Evolutionary conservation across 2,113 vertebrate genomes (phyloP).

Genomic region (Symphodus melops): DNA sequence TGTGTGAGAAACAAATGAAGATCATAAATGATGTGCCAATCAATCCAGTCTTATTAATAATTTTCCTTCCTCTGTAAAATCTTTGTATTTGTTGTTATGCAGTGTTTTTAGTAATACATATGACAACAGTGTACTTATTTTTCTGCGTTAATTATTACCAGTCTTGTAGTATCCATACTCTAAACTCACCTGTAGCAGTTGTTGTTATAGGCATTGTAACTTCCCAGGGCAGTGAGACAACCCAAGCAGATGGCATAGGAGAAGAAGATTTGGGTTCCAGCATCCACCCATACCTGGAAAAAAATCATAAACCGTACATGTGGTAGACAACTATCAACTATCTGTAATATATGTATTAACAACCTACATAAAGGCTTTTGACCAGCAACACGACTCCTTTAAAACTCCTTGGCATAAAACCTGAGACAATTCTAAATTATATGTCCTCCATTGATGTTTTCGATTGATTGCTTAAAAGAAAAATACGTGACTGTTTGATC

Average conservation of each 20-base stretch:
- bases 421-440: no score
- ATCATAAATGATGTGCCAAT: neutral
- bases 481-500: no score
- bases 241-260: slow-evolving; percentile 98
- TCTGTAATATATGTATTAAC: neutral
- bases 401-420: no score
- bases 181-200: slow-evolving; percentile 97
- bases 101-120: neutral
- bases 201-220: slow-evolving; percentile 97
- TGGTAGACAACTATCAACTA: neutral
- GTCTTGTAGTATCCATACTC: neutral
- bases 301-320: slow-evolving; percentile 5
- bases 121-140: neutral
- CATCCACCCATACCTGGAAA: slow-evolving; percentile 97
- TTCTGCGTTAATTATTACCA: neutral
- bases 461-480: no score
- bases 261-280: slow-evolving; percentile 98
- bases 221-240: slow-evolving; percentile 96
- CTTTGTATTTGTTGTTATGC: neutral
- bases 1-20: neutral
- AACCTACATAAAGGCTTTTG: no score
- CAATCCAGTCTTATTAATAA: neutral
- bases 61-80: neutral
- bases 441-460: no score
- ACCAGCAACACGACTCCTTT: no score